These are phyloP conservation scores for Phortica magna DNA, from an alignment of 2,888 invertebrate species.

Conservation along the genomic window DNA sequence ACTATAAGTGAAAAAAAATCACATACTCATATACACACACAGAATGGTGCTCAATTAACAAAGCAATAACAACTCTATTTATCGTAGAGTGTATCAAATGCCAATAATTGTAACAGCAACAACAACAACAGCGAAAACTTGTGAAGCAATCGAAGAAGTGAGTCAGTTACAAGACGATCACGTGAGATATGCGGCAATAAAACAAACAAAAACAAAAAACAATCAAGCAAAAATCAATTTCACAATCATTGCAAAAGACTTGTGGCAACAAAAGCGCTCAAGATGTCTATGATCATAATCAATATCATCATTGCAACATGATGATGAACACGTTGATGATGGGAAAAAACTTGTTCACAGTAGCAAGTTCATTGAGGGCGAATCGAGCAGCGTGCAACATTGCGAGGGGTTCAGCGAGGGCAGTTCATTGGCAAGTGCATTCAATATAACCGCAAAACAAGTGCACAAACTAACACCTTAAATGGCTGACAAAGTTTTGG, in stretches of 20 bases:
- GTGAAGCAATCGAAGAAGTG: constrained; percentile 19
- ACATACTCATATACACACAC: neutral
- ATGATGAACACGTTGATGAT: constrained; percentile 40
- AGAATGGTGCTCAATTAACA: constrained; percentile 61
- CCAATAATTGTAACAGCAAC: constrained; percentile 47
- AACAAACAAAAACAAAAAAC: constrained; percentile 47
- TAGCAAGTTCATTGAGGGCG: too few relatives aligned
- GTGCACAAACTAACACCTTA: constrained; percentile 64
- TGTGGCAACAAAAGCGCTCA: constrained; percentile 29
- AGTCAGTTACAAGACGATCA: constrained; percentile 50
- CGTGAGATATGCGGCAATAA: constrained; percentile 62
- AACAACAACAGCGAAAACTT: constrained; percentile 45
- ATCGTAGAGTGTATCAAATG: constrained; percentile 52
- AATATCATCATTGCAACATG: constrained; percentile 55
- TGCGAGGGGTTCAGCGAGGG: neutral
- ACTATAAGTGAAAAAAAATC: too few relatives aligned
- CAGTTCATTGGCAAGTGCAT: neutral
- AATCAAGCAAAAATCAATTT: constrained; percentile 69
- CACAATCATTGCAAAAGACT: constrained; percentile 44
- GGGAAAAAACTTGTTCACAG: neutral
- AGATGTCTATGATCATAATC: constrained; percentile 51
- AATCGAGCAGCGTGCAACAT: neutral
- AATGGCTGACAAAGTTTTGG: constrained; percentile 53
- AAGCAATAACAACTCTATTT: constrained; percentile 70
- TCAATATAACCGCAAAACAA: constrained; percentile 28